Conservation (phyloP, 2,888 invertebrate species). For the Tyria jacobaeae region DNA sequence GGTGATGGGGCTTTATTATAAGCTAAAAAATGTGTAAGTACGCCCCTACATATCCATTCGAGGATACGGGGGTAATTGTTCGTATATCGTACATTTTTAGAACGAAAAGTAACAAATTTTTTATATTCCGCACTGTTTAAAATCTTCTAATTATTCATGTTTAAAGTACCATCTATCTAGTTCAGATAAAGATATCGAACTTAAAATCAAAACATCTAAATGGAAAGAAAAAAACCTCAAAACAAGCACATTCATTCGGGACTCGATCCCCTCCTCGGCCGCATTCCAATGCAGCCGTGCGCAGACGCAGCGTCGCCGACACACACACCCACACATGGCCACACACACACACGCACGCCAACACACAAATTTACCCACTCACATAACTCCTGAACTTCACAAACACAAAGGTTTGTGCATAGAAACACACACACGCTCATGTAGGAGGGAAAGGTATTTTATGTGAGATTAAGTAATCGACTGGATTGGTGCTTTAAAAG, state of each 20-base stretch:
- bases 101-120: not conserved
- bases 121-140: constrained; percentile 2
- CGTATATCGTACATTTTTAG: no score
- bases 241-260: constrained; percentile 49
- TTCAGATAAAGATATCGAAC: constrained; percentile 40
- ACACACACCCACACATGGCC: constrained; percentile 37
- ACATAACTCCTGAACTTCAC: constrained; percentile 7
- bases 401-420: not conserved
- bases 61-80: no score
- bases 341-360: constrained; percentile 17
- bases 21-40: no score
- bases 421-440: not conserved
- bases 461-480: constrained; percentile 15
- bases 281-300: constrained; percentile 65
- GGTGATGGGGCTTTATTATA: no score
- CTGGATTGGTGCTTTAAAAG: constrained; percentile 43
- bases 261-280: constrained; percentile 50
- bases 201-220: constrained; percentile 36
- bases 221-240: constrained; percentile 46
- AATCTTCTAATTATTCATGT: constrained; percentile 18
- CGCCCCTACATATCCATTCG: no score
- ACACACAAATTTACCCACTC: not conserved
- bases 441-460: constrained; percentile 16
- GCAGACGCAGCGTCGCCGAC: constrained; percentile 74
- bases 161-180: constrained; percentile 26